These are phyloP conservation scores for Cephus sareptanus DNA, from an alignment of 2,888 invertebrate genomes.

Conservation along the genomic window DNA sequence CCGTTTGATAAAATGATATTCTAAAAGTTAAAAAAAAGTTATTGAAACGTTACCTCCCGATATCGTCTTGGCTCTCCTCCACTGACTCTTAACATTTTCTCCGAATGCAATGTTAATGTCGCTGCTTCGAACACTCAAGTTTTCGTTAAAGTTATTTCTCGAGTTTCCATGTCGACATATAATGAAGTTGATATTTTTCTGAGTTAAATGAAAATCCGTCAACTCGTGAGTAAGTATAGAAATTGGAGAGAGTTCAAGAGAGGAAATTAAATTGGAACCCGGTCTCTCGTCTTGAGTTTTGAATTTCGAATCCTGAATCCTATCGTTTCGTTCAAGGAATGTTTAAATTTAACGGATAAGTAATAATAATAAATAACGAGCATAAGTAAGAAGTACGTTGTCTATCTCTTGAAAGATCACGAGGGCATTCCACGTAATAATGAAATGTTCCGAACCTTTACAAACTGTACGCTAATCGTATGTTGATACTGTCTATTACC, in stretches of 20 bases:
- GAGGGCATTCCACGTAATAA: neutral
- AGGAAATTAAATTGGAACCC: constrained; percentile 15
- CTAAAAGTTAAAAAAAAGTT: neutral
- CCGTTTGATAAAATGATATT: neutral
- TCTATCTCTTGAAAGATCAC: neutral
- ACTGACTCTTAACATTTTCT: neutral
- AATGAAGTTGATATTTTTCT: neutral
- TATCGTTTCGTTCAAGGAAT: neutral
- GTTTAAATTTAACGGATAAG: neutral
- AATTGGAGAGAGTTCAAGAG: constrained; percentile 10
- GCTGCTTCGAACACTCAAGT: neutral
- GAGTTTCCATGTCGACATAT: neutral
- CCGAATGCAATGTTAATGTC: neutral
- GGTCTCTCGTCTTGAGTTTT: constrained; percentile 22
- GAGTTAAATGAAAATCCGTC: neutral
- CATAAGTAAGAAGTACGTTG: neutral
- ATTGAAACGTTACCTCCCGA: neutral
- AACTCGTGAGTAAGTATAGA: neutral
- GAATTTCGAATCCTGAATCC: neutral
- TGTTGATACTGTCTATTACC: constrained; percentile 55
- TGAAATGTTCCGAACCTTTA: constrained; percentile 27
- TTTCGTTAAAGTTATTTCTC: neutral
- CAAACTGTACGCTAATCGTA: constrained; percentile 44
- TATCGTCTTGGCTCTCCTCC: neutral
- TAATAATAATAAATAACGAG: neutral